These are phyloP conservation scores for Macrocentrus cingulum DNA, from an alignment of 1,140 invertebrate genomes.

Conservation along the genomic window DNA sequence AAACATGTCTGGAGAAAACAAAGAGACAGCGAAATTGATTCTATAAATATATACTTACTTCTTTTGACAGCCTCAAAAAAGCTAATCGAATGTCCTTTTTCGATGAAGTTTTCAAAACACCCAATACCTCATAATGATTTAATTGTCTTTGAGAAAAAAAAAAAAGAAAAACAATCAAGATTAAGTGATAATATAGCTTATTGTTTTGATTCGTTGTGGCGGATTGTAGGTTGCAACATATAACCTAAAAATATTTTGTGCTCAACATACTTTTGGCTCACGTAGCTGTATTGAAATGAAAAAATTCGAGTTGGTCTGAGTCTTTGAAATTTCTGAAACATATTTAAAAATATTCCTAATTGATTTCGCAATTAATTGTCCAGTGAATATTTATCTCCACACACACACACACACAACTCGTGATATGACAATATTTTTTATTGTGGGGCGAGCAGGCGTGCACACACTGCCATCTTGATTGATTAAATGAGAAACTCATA, in stretches of 20 bases:
- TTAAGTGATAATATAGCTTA: slow-evolving; percentile 1
- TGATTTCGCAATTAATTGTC: not conserved
- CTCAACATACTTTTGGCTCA: slow-evolving; percentile 1
- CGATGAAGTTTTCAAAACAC: slow-evolving; percentile 34
- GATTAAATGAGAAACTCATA: too few species aligned
- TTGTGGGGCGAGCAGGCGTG: too few species aligned
- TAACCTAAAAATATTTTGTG: not conserved
- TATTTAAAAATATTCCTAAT: slow-evolving; percentile 2
- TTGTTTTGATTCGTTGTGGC: too few species aligned
- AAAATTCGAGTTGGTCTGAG: slow-evolving; percentile 1
- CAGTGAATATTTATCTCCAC: too few species aligned
- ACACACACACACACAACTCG: too few species aligned
- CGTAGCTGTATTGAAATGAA: not conserved
- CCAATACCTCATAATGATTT: slow-evolving; percentile 41
- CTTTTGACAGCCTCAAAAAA: slow-evolving; percentile 47
- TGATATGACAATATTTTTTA: too few species aligned
- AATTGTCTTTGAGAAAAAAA: not conserved
- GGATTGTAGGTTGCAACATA: not conserved
- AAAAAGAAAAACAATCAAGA: not conserved
- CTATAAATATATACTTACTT: slow-evolving; percentile 35
- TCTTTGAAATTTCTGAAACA: not conserved
- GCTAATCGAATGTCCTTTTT: slow-evolving; percentile 45
- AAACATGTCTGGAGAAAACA: not conserved
- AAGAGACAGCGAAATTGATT: not conserved
- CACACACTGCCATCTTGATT: too few species aligned